Evolutionary conservation across 35 echinoderm and acorn worm genomes (phyloP).

Genomic region (Strongylocentrotus purpuratus): DNA sequence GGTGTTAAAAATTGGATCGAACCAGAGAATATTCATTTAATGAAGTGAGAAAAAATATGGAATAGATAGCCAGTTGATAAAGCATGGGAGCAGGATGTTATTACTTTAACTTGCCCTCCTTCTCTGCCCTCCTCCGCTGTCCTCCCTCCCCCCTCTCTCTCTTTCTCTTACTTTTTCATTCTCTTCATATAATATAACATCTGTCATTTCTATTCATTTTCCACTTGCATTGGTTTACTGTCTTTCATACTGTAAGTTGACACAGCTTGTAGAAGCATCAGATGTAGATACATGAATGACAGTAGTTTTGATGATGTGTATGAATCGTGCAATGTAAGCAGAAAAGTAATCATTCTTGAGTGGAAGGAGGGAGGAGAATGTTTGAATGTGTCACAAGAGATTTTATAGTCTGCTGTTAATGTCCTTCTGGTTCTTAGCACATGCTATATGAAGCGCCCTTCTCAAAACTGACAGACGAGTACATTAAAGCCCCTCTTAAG

Average conservation of each 20-base stretch:
- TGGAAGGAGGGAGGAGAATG: too few species aligned
- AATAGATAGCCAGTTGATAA: neutral
- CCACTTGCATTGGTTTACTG: neutral
- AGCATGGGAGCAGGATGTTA: neutral
- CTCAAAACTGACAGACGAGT: too few species aligned
- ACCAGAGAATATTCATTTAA: neutral
- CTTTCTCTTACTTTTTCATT: neutral
- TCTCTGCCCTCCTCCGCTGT: neutral
- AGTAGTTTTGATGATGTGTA: too few species aligned
- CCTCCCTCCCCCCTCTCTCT: neutral
- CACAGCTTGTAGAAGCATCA: constrained; percentile 16
- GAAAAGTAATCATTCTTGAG: too few species aligned
- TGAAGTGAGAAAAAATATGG: constrained; percentile 37
- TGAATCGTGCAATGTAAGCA: too few species aligned
- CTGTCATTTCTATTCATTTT: neutral
- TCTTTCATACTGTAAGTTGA: neutral
- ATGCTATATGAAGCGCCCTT: too few species aligned
- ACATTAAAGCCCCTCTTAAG: too few species aligned
- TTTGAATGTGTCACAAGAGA: too few species aligned
- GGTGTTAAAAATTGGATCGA: constrained; percentile 4
- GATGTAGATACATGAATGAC: neutral
- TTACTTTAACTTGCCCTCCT: neutral
- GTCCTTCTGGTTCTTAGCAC: too few species aligned
- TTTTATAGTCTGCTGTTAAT: too few species aligned
- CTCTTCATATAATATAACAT: neutral